These are phyloP conservation scores for Ectobius pallidus DNA, from an alignment of 2,888 invertebrate species.

Conservation along the genomic window DNA sequence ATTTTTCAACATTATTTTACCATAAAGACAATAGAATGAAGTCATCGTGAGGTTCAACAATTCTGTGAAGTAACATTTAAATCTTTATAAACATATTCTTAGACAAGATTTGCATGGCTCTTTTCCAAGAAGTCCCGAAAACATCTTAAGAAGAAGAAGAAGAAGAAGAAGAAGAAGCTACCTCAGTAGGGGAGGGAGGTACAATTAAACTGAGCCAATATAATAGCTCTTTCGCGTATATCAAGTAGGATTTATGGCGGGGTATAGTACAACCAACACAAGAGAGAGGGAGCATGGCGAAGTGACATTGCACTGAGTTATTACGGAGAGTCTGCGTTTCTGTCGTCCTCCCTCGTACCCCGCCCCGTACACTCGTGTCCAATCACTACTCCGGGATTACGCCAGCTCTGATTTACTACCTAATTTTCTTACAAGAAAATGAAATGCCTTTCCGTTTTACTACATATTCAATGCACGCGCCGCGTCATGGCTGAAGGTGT, in stretches of 20 bases:
- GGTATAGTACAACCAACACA: constrained; percentile 19
- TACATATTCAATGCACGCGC: not conserved
- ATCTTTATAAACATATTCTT: constrained; percentile 23
- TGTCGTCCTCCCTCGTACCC: constrained; percentile 1
- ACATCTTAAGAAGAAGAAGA: not conserved
- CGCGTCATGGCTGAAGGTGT: no score
- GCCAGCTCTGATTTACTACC: constrained; percentile 11
- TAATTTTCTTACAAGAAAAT: not conserved
- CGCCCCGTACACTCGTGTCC: constrained; percentile 25
- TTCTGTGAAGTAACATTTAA: no score
- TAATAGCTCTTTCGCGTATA: constrained; percentile 30
- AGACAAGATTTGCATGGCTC: constrained; percentile 27
- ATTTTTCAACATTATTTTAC: no score
- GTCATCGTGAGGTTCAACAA: no score
- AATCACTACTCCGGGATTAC: constrained; percentile 16
- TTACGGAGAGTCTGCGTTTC: constrained; percentile 18
- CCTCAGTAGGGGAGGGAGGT: not conserved
- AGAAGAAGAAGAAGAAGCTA: not conserved
- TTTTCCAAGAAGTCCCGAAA: constrained; percentile 28
- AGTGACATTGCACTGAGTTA: constrained; percentile 38
- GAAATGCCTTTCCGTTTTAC: not conserved
- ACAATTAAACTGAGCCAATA: constrained; percentile 39
- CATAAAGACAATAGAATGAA: no score
- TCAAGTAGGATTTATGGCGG: constrained; percentile 33
- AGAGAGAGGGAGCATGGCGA: constrained; percentile 31